Conservation (phyloP, 2,113 vertebrate genomes). For the Centropus bengalensis region DNA sequence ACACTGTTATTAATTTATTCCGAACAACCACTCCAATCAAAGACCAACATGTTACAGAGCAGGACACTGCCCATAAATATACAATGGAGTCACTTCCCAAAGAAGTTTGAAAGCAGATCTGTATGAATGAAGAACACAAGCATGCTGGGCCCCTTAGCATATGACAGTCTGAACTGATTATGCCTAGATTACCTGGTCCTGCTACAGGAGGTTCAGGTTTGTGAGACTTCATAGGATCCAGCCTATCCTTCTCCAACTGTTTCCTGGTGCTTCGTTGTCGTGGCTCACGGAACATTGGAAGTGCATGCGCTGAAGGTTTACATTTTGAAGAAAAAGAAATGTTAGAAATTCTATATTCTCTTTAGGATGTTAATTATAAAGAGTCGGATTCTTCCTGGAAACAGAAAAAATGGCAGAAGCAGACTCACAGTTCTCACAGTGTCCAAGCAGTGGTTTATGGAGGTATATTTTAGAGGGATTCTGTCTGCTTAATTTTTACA, state of each 20-base stretch:
- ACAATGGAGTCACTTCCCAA: background rate
- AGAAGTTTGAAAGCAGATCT: background rate
- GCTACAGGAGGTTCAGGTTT: conserved; percentile 97
- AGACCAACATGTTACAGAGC: background rate
- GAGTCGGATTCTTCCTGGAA: background rate
- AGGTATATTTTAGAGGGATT: background rate
- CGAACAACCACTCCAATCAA: background rate
- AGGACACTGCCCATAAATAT: background rate
- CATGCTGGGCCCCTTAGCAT: background rate
- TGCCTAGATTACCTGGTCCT: conserved; percentile 87
- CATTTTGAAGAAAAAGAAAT: conserved; percentile 7
- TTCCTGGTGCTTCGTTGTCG: conserved; percentile 94
- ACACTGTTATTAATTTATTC: background rate
- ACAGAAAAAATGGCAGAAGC: background rate
- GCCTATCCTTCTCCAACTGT: conserved; percentile 94
- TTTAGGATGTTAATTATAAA: background rate
- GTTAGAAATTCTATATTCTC: background rate
- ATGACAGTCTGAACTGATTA: background rate
- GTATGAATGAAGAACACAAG: background rate
- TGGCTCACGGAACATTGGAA: conserved; percentile 99
- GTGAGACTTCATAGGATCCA: conserved; percentile 94
- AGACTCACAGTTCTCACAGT: background rate
- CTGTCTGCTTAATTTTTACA: background rate
- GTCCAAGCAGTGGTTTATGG: background rate
- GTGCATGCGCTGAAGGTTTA: conserved; percentile 85